Evolutionary conservation across 1,140 invertebrate species (phyloP), one percentile per base, ranked within the genome.

Genomic region (Drosophila bifasciata): DNA sequence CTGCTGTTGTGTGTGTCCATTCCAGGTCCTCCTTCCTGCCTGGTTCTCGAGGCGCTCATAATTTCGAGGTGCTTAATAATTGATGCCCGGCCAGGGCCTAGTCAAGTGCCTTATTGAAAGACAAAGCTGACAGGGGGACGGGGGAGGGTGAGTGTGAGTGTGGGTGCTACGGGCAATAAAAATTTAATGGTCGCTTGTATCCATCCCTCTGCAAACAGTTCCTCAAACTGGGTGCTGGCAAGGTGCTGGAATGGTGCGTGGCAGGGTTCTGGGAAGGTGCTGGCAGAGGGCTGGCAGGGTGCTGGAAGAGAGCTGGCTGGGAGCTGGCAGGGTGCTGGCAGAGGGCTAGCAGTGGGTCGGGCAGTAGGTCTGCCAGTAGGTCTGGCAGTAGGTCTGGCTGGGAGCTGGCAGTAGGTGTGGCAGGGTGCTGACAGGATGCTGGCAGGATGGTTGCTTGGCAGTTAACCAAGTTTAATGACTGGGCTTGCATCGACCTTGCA

Each of bases 31-130:
- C 17, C 25, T 11, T 19, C 1, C 19, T 19, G 19, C 19, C 19
- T 25, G 43, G 52, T 13, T 49, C 44, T 36, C 49, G 40, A 11
- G 61, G 15, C 58, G 63, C 62, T 74, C 69, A 84, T 84, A 84
- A 84, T 84, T 79, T 79, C 61, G 76, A 70, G 80, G 64, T 32
- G 80, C 36, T 86, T 80, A 80, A 85, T 85, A 85, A 85, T 85
- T 85, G 64, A 85, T 86, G 81, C 57, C 46, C 49, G 74, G 60
- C 50, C 40, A 57, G 46, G 40, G 44, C 32, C 57, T 59, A 86
- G 63, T 68, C 49, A 85, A 86, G 77, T 75, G 77, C 61, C 62
- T 76, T 80, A 76, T 84, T 84, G 80, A 79, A 83, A 59, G 59
- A 41, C 43, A 52, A 19, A 15, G 17, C 39, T 15, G 36, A 17